phyloP scores from a whole-genome alignment of 2,797 vertebrate genomes.

The Channa striata region DNA sequence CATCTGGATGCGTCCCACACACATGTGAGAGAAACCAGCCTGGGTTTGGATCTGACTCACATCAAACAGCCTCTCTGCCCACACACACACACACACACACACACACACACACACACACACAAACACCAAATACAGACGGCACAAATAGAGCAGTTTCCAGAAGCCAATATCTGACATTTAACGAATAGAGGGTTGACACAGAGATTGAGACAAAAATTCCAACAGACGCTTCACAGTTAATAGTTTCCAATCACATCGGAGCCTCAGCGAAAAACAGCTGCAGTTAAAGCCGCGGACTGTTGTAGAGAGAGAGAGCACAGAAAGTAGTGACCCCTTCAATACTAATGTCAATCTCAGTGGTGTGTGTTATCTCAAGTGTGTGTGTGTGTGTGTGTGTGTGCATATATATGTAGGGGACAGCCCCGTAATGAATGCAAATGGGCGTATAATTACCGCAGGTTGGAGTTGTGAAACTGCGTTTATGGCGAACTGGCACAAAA shows the following conservation, averaged over 20 bases:
- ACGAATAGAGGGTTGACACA: constrained; percentile 66
- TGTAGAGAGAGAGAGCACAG: constrained; percentile 10
- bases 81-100: constrained; percentile 68
- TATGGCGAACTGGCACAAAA: constrained; percentile 29
- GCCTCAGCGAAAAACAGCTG: constrained; percentile 33
- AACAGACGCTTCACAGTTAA: constrained; percentile 46
- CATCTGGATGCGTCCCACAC: constrained; percentile 89
- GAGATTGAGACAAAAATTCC: constrained; percentile 54
- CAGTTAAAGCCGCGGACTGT: constrained; percentile 6
- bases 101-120: constrained; percentile 47
- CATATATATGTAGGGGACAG: constrained; percentile 46
- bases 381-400: constrained; percentile 7
- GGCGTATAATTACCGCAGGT: constrained; percentile 42
- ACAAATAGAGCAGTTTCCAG: constrained; percentile 80
- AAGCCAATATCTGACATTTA: constrained; percentile 87
- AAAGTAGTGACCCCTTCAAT: constrained; percentile 2
- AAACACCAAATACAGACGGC: constrained; percentile 73
- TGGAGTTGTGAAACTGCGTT: constrained; percentile 68
- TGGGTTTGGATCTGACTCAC: constrained; percentile 86
- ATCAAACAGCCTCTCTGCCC: constrained; percentile 85
- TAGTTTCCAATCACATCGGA: constrained; percentile 55
- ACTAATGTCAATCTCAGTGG: constrained; percentile 1
- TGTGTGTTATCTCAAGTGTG: constrained; percentile 20
- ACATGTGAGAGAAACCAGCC: constrained; percentile 84
- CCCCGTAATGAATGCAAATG: constrained; percentile 54